These are phyloP conservation scores for Phyllopteryx taeniolatus DNA, from an alignment of 2,113 vertebrate species.

Conservation along the genomic window DNA sequence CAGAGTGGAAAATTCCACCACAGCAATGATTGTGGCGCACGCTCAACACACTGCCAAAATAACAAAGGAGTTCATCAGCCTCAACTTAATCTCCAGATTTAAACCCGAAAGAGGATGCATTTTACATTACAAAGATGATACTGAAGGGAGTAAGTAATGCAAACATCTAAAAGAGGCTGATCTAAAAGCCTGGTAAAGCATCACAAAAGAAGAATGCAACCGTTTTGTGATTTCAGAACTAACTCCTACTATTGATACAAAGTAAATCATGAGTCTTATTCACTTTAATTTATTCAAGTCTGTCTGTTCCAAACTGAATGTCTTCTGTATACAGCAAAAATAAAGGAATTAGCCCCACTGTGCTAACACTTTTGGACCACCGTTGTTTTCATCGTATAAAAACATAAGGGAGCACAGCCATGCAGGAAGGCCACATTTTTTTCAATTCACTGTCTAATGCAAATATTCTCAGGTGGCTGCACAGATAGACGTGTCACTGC, in stretches of 20 bases:
- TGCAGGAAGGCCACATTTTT: constrained; percentile 27
- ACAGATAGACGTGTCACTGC: constrained; percentile 41
- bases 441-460: constrained; percentile 39
- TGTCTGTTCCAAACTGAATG: not conserved
- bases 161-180: too few species aligned
- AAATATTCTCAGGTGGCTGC: constrained; percentile 35
- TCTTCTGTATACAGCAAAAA: not conserved
- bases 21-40: not conserved
- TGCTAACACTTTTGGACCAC: not conserved
- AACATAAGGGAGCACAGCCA: not conserved
- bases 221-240: too few species aligned
- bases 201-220: too few species aligned
- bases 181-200: too few species aligned
- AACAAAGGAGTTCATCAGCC: not conserved
- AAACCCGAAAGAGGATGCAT: not conserved
- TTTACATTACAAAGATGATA: not conserved
- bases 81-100: not conserved
- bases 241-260: too few species aligned
- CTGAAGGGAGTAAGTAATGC: too few species aligned
- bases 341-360: not conserved
- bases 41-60: not conserved
- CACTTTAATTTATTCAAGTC: too few species aligned
- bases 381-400: not conserved
- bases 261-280: too few species aligned
- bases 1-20: not conserved